A percentile compares a stretch with the other conserved stretches of the same genome.
Evolutionary conservation across 2,888 invertebrate genomes (phyloP).

Genomic region (Drosophila monieri): DNA sequence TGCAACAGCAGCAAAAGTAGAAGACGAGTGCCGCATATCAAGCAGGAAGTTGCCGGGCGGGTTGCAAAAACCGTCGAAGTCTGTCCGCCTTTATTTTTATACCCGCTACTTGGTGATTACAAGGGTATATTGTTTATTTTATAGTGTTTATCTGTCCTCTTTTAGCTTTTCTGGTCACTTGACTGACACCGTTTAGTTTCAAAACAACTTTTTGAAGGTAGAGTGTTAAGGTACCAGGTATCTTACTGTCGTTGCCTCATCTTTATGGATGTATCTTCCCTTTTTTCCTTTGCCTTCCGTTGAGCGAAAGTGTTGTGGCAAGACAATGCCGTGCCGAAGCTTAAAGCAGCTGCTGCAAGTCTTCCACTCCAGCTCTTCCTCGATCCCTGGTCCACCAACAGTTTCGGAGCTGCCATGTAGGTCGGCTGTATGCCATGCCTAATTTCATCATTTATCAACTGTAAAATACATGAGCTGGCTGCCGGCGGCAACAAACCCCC

Average conservation of each 20-base stretch:
- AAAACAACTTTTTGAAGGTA: neutral
- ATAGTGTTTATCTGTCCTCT: neutral
- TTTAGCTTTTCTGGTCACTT: neutral
- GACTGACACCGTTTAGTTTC: neutral
- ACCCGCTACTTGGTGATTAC: neutral
- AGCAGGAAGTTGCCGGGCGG: constrained; percentile 40
- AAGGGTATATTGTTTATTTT: neutral
- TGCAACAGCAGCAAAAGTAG: constrained; percentile 43
- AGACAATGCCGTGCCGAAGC: constrained; percentile 50
- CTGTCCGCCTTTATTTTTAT: constrained; percentile 22
- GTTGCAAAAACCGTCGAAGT: constrained; percentile 21
- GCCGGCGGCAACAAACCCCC: constrained; percentile 1
- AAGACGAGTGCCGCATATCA: constrained; percentile 65
- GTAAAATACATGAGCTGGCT: constrained; percentile 69
- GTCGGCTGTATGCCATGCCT: constrained; percentile 61
- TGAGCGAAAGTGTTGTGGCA: constrained; percentile 52
- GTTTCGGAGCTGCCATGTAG: constrained; percentile 45
- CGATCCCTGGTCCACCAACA: neutral
- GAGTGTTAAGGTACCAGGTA: neutral
- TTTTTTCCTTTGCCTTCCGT: constrained; percentile 17
- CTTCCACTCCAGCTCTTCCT: neutral
- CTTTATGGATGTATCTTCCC: neutral
- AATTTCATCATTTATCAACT: constrained; percentile 78
- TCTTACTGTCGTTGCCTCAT: neutral
- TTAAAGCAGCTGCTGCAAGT: constrained; percentile 46